A percentile compares a stretch with the other conserved stretches of the same genome.
Evolutionary conservation across 37 sponge, comb jelly and placozoan genomes (phyloP).

Genomic region (Petrosia ficiformis): DNA sequence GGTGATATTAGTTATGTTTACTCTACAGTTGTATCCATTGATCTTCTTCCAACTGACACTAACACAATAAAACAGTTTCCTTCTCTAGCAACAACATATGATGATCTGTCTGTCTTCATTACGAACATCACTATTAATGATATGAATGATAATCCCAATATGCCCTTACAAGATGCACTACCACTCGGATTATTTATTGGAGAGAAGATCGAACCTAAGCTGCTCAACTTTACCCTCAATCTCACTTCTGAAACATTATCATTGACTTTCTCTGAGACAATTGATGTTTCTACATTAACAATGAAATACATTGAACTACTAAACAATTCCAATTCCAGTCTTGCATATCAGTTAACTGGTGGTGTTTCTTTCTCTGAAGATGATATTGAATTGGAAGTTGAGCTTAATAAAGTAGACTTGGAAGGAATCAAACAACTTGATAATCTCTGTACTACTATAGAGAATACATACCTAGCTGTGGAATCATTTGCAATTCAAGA

Average conservation of each 20-base stretch:
- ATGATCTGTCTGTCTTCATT: constrained; percentile 57
- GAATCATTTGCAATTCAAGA: constrained; percentile 48
- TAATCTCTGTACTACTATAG: constrained; percentile 28
- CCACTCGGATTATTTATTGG: constrained; percentile 20
- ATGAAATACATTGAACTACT: constrained; percentile 50
- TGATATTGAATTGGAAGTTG: constrained; percentile 22
- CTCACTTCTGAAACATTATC: constrained; percentile 54
- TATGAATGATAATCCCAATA: constrained; percentile 65
- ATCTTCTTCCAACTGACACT: constrained; percentile 31
- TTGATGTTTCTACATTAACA: constrained; percentile 45
- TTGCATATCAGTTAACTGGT: constrained; percentile 62
- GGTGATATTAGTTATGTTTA: constrained; percentile 34
- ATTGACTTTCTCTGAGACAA: constrained; percentile 82
- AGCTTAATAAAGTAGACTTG: constrained; percentile 66
- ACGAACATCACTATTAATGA: constrained; percentile 58
- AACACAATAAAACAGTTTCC: constrained; percentile 60
- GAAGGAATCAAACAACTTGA: constrained; percentile 67
- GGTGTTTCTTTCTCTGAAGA: constrained; percentile 37
- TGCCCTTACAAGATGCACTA: constrained; percentile 34
- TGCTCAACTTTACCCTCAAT: constrained; percentile 52
- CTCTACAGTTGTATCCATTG: constrained; percentile 41
- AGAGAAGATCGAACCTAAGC: constrained; percentile 58
- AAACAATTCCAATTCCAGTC: not conserved
- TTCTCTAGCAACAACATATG: constrained; percentile 48
- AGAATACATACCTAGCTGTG: constrained; percentile 60